Evolutionary conservation across 2,797 vertebrate genomes (phyloP).

Genomic region (Adelosebastes latens): DNA sequence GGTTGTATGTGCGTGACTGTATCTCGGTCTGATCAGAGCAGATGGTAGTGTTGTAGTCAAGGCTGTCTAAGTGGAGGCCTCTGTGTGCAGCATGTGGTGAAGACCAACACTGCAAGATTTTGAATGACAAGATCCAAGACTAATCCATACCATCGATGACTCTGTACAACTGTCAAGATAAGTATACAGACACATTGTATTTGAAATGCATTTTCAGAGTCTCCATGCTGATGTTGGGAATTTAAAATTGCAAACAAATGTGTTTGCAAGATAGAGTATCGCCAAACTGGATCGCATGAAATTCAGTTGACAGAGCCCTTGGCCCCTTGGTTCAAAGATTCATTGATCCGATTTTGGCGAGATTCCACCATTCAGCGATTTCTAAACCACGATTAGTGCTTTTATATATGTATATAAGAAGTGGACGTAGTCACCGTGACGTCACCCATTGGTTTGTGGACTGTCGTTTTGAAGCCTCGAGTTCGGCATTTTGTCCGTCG

Average conservation of each 20-base stretch:
- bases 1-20: conserved; percentile 29
- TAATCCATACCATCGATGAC: background rate
- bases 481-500: background rate
- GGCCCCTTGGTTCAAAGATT: background rate
- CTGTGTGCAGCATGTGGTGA: background rate
- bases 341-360: background rate
- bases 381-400: background rate
- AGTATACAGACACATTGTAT: background rate
- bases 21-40: conserved; percentile 33
- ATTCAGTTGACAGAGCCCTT: background rate
- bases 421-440: background rate
- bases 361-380: background rate
- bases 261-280: background rate
- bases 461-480: background rate
- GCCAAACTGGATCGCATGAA: background rate
- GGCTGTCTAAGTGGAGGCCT: conserved; percentile 20
- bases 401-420: background rate
- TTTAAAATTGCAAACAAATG: background rate
- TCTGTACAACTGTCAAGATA: background rate
- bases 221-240: background rate
- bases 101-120: background rate
- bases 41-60: conserved; percentile 37
- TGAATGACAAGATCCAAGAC: conserved; percentile 20
- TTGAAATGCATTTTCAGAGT: background rate
- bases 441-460: background rate